Evolutionary conservation across 2,797 vertebrate genomes (phyloP), one percentile per base, ranked within the genome.

Genomic region (Synanceia verrucosa): DNA sequence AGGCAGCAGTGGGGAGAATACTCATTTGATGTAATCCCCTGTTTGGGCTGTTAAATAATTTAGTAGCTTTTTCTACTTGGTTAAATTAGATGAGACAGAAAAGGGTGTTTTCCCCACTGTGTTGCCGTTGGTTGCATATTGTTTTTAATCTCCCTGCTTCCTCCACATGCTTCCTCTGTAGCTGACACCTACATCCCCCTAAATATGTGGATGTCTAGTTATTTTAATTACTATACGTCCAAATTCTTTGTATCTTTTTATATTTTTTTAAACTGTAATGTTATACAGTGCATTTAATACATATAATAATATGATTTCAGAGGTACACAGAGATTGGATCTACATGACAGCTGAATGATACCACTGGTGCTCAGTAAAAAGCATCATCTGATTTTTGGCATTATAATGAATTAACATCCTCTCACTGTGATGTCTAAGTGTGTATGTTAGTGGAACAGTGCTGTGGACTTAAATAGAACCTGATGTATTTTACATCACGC

Each of bases 31-130:
- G 83, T 88, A 91, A 89, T 88, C 88, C 81, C 46, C 43, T 63
- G 86, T 92, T 93, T 88, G 76, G 89, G 87, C 47, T 63, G 72
- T 79, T 91, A 85, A 89, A 92, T 93, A 89, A 91, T 91, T 89
- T 59, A 91, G 28, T 28, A 72, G 43, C 64, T 76, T 83, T 83
- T 84, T 79, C 69, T 60, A 65, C 81, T 82, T 77, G 73, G 74
- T 77, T 85, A 80, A 91, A 90, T 90, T 78, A 73, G 85, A 92
- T 79, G 61, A 91, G 86, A 84, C 79, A 81, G 72, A 60, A 73
- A 83, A 60, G 50, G 62, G 37, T 28, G 48, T 79, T 81, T 87
- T 77, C 53, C 61, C 44, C 53, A 16, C 62, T 68, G 63, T 74
- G 61, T 33, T 79, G 79, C 70, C 41, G 19, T 36, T 57, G 59